Conservation (phyloP, 1,140 invertebrate species). For the Druon quercuslanigerum region DNA sequence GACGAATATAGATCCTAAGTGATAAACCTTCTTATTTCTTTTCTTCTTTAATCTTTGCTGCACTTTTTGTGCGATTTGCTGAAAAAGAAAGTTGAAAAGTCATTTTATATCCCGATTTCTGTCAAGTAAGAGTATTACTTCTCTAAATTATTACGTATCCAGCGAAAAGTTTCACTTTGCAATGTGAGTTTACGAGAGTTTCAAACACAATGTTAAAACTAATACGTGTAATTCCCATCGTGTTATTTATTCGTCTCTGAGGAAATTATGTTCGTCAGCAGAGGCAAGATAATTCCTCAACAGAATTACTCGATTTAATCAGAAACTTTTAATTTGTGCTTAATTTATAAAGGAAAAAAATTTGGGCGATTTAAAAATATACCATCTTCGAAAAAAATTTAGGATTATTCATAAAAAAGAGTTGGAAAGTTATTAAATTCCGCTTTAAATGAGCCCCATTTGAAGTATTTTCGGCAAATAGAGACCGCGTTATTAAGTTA, state of each 20-base stretch:
- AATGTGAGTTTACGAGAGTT: neutral
- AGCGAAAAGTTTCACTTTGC: conserved; percentile 15
- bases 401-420: too few species aligned
- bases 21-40: neutral
- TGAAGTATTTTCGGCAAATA: too few species aligned
- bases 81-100: conserved; percentile 15
- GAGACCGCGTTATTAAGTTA: too few species aligned
- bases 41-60: neutral
- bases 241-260: neutral
- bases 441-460: too few species aligned
- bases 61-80: neutral
- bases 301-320: too few species aligned
- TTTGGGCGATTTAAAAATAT: too few species aligned
- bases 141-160: conserved; percentile 19
- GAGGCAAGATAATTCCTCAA: too few species aligned
- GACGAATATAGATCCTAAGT: neutral
- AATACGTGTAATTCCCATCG: neutral
- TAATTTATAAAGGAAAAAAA: too few species aligned
- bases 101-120: conserved; percentile 18
- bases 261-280: neutral
- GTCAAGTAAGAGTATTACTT: conserved; percentile 21
- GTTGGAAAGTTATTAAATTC: too few species aligned
- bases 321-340: too few species aligned
- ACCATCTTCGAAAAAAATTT: too few species aligned
- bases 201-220: neutral